Conservation (phyloP, 2,113 vertebrate genomes). For the Buteo buteo region DNA sequence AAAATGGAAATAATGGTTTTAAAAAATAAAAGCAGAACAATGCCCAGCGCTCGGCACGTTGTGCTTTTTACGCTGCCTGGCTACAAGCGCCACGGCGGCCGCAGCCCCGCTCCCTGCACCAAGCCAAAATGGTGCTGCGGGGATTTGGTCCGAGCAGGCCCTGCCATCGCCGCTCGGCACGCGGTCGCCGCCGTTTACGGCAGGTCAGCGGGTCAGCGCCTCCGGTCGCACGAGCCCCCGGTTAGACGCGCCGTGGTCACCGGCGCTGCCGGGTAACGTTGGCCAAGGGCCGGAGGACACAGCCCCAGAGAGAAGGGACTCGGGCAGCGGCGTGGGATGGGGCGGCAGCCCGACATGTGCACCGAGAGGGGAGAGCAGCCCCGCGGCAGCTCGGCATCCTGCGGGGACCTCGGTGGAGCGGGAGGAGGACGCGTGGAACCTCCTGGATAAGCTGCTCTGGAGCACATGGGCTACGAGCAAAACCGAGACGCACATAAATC, state of each 20-base stretch:
- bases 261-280: accelerated
- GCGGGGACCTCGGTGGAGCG: accelerated
- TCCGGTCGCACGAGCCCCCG: neutral
- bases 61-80: neutral
- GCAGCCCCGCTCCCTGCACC: neutral
- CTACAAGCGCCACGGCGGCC: neutral
- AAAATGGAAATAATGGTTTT: neutral
- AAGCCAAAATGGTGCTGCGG: neutral
- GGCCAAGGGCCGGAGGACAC: accelerated
- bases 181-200: accelerated
- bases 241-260: accelerated
- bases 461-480: neutral
- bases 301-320: neutral
- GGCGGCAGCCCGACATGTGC: neutral
- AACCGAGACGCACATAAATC: neutral
- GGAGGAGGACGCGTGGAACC: neutral
- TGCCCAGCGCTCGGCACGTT: accelerated
- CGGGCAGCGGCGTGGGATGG: accelerated
- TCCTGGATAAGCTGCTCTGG: neutral
- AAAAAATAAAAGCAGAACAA: neutral
- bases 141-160: neutral
- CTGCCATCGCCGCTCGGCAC: accelerated
- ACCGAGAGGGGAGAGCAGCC: neutral
- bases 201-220: neutral
- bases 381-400: neutral